A percentile compares a stretch with the other conserved stretches of the same genome.
Evolutionary conservation across 2,113 vertebrate species (phyloP).

Genomic region (Balaeniceps rex): DNA sequence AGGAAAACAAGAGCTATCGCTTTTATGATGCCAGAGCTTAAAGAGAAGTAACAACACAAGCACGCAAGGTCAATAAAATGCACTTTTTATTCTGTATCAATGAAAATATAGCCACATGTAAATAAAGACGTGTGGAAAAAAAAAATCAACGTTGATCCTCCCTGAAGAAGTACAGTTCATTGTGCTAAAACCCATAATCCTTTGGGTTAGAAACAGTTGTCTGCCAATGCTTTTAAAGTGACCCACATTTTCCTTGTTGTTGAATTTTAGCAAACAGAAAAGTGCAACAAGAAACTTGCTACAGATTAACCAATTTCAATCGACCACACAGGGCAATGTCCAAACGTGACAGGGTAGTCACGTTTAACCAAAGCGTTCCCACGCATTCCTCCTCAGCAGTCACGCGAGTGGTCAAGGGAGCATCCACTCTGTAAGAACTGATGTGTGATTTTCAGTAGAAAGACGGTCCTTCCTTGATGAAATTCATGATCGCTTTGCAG

Average conservation of each 20-base stretch:
- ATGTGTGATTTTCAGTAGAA: constrained; percentile 12
- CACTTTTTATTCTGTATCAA: constrained; percentile 78
- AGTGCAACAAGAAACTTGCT: constrained; percentile 48
- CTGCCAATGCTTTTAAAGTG: constrained; percentile 69
- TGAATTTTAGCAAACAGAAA: constrained; percentile 49
- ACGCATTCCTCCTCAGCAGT: not conserved
- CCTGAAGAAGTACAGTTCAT: constrained; percentile 79
- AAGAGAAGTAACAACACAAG: not conserved
- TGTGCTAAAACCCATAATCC: constrained; percentile 78
- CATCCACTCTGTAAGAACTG: not conserved
- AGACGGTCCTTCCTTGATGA: not conserved
- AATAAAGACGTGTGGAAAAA: constrained; percentile 69
- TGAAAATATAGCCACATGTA: constrained; percentile 82
- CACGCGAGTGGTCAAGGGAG: not conserved
- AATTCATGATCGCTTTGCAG: not conserved
- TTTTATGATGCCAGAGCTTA: not conserved
- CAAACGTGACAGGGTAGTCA: not conserved
- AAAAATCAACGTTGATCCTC: constrained; percentile 68
- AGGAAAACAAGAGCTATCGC: not conserved
- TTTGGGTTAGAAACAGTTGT: constrained; percentile 71
- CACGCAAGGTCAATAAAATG: constrained; percentile 73
- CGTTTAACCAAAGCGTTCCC: not conserved
- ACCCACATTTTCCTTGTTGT: constrained; percentile 38
- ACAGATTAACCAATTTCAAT: constrained; percentile 4
- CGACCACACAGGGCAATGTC: not conserved